Evolutionary conservation across 1,140 invertebrate species (phyloP).

Genomic region (Dinoponera quadriceps): DNA sequence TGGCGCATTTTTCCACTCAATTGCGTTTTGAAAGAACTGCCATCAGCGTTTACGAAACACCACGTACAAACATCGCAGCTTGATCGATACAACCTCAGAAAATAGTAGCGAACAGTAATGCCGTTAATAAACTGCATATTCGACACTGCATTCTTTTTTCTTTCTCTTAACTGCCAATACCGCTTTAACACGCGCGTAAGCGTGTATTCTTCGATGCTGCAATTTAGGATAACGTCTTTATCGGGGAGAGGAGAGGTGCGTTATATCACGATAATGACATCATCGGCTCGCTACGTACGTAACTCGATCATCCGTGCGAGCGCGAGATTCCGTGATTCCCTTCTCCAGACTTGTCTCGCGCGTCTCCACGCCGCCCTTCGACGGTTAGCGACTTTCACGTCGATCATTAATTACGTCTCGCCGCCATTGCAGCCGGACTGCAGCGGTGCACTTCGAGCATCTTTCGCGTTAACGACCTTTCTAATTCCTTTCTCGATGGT

Average conservation of each 20-base stretch:
- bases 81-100: no score
- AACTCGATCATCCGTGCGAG: constrained; percentile 72
- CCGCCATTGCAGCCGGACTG: constrained; percentile 3
- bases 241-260: constrained; percentile 30
- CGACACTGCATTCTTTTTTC: not conserved
- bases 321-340: constrained; percentile 45
- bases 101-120: no score
- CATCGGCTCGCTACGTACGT: constrained; percentile 62
- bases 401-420: constrained; percentile 68
- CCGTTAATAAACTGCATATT: no score
- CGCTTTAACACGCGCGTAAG: not conserved
- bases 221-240: constrained; percentile 63
- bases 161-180: constrained; percentile 18
- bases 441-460: constrained; percentile 32
- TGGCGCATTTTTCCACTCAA: no score
- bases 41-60: no score
- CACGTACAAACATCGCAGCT: no score
- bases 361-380: constrained; percentile 30
- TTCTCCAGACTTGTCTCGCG: constrained; percentile 25
- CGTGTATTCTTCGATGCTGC: not conserved
- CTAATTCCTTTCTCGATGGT: constrained; percentile 32
- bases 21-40: no score
- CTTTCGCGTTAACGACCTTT: constrained; percentile 61
- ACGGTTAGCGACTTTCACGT: constrained; percentile 47
- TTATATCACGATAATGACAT: constrained; percentile 67